A percentile compares a stretch with the other conserved stretches of the same genome.
Evolutionary conservation across 2,888 invertebrate genomes (phyloP).

Genomic region (Platycnemis pennipes): DNA sequence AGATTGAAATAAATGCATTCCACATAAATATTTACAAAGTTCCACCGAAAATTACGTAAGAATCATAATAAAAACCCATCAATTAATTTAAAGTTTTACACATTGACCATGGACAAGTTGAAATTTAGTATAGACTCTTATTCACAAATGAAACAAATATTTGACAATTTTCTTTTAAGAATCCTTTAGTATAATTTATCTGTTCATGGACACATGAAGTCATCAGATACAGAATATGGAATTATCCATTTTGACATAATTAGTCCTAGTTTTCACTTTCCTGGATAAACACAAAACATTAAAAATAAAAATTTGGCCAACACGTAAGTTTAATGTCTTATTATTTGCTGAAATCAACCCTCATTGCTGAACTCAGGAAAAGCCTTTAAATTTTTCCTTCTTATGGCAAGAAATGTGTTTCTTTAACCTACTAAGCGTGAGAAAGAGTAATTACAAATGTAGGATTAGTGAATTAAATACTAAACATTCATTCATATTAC

Average conservation of each 20-base stretch:
- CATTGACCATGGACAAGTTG: not conserved
- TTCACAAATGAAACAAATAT: not conserved
- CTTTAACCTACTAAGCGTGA: constrained; percentile 62
- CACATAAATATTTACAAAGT: not conserved
- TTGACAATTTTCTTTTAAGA: no score
- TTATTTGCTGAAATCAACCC: not conserved
- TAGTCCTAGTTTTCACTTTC: not conserved
- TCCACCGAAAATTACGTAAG: not conserved
- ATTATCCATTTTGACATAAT: not conserved
- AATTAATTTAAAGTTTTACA: not conserved
- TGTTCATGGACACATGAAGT: not conserved
- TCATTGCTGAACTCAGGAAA: constrained; percentile 61
- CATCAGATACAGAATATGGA: not conserved
- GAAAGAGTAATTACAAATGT: constrained; percentile 69
- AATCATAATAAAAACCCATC: no score
- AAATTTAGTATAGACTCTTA: not conserved
- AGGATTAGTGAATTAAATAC: constrained; percentile 66
- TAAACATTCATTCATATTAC: constrained; percentile 74
- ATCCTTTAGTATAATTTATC: no score
- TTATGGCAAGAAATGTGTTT: constrained; percentile 12
- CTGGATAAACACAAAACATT: not conserved
- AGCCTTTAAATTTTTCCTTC: constrained; percentile 68
- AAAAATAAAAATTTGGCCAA: not conserved
- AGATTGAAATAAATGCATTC: constrained; percentile 15
- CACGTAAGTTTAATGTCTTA: not conserved